phyloP scores from a whole-genome alignment of 2,888 invertebrate species.

The Oscheius sp. region DNA sequence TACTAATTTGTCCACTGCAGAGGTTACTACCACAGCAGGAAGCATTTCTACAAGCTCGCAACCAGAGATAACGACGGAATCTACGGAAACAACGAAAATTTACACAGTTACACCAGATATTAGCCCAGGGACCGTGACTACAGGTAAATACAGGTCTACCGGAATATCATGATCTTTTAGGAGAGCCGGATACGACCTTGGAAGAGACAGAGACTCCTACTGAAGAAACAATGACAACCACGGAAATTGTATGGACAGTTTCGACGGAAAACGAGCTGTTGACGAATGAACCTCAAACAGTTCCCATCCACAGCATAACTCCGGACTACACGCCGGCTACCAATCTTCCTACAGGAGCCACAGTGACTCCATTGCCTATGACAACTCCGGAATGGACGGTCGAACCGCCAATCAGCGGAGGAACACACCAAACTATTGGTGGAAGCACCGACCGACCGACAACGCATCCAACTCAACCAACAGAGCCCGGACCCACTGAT shows the following conservation, averaged over 20 bases:
- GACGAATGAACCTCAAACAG: background rate
- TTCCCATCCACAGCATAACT: constrained; percentile 6
- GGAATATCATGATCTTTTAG: background rate
- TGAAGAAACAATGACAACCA: background rate
- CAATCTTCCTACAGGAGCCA: background rate
- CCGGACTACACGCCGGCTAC: background rate
- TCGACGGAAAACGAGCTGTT: background rate
- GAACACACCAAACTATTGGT: constrained; percentile 6
- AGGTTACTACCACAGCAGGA: background rate
- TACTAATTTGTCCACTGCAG: too few species aligned
- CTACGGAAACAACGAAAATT: background rate
- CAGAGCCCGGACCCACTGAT: constrained; percentile 4
- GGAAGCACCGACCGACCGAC: constrained; percentile 2
- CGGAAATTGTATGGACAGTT: background rate
- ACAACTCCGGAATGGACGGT: background rate
- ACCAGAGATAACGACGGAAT: background rate
- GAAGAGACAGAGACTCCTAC: background rate
- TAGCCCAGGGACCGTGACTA: background rate
- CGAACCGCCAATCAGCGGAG: constrained; percentile 2
- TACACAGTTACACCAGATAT: constrained; percentile 3
- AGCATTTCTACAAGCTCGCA: background rate
- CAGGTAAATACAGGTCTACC: background rate
- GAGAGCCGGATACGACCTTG: background rate
- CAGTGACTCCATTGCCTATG: background rate
- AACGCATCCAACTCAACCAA: background rate